Evolutionary conservation across 2,113 vertebrate species (phyloP).

Genomic region (Microtus oregoni): DNA sequence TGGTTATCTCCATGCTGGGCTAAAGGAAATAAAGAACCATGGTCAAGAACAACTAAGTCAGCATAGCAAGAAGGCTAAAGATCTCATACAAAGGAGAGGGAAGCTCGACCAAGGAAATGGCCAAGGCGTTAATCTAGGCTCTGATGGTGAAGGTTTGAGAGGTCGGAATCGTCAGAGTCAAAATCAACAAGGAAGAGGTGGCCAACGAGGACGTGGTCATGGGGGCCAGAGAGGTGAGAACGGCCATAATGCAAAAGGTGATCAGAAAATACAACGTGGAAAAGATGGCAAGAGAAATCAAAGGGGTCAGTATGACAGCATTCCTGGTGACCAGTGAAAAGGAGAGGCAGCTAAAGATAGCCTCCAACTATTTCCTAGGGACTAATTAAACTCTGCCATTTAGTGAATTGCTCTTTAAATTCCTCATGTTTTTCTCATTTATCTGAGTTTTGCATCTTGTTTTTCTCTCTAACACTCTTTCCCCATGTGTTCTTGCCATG

Average conservation of each 20-base stretch:
- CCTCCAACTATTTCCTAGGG: neutral
- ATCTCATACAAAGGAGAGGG: neutral
- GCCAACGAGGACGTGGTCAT: neutral
- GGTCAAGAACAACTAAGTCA: neutral
- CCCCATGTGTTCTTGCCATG: fast-evolving
- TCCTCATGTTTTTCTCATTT: neutral
- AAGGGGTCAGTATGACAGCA: neutral
- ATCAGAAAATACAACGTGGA: neutral
- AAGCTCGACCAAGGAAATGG: neutral
- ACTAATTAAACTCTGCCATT: neutral
- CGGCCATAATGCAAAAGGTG: fast-evolving
- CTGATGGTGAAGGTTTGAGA: neutral
- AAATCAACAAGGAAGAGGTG: fast-evolving
- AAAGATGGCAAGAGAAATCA: neutral
- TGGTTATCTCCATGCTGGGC: fast-evolving
- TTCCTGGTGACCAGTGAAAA: neutral
- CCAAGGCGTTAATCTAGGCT: neutral
- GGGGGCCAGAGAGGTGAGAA: neutral
- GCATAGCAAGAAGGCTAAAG: neutral
- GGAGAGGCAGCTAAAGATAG: neutral
- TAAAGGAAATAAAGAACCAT: neutral
- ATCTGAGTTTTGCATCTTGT: neutral
- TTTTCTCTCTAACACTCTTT: neutral
- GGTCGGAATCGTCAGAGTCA: neutral
- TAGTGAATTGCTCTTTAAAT: neutral